Base-by-base conservation (phyloP, 2,113 vertebrate species). In the Gulo gulo region DNA sequence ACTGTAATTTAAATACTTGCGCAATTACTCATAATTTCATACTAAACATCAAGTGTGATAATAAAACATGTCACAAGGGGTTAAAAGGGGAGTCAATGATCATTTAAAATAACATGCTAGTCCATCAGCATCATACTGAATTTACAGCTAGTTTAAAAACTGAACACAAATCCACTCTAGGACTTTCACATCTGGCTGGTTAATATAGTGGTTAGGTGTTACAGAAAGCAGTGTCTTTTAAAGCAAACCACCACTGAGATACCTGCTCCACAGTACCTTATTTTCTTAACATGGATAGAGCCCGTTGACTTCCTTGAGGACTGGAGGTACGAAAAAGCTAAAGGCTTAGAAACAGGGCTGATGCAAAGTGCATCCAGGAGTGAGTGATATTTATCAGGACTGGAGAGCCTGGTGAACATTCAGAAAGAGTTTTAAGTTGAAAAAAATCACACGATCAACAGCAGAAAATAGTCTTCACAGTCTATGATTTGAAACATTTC, bases 291-390 rank as follows among this genome's bases (percentile, higher is more conserved):
- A 78, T 31, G 82, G 47, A 96, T 2, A 95, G 96, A 96, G 61
- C 61, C 92, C 39, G 98, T 67, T 67, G 98, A 98, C 76, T 98
- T 98, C 52, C 97, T 98, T 57, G 98, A 99, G 74, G 98, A 98
- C 55, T 96, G 96, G 18, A 91, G 91, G 97, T 97, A 97, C 14
- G 55, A 96, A 63, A 98, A 94, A 86, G 98, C 74, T 11, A 97
- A 84, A 95, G 98, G 97, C 90, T 98, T 98, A 97, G 97, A 26
- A 23, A 99, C 92, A 85, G 99, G 99, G 0, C 95, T 98, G 98
- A 99, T 99, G 97, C 99, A 98, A 93, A 99, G 98, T 34, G 99
- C 98, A 79, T 99, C 99, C 98, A 99, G 95, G 59, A 99, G 99
- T 0, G 98, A 97, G 84, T 65, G 96, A 96, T 91, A 98, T 29